Base-by-base conservation (phyloP, 2,888 invertebrate species). In the Callinectes sapidus region DNA sequence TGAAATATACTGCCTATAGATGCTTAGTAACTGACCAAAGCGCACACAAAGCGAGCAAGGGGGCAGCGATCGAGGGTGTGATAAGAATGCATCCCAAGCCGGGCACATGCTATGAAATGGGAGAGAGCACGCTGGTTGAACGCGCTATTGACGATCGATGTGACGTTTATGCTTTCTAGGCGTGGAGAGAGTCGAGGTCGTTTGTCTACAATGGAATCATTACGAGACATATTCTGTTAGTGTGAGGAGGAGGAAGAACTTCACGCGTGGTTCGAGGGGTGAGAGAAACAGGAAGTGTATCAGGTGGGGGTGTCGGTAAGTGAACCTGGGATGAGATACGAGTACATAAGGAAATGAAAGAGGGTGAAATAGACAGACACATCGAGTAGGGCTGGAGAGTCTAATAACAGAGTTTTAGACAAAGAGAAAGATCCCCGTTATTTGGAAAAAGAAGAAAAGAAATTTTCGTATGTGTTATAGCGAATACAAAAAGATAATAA, bases 151-250 rank as follows among this genome's bases (percentile, higher is more conserved):
- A 71, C n/a, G 71, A 71, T 71, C 71, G 71, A n/a, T 28, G 10
- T 71, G 71, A 71, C 71, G 28, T 71, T 71, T 71, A 71, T 71
- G 71, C 71, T 71, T 71, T 71, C 71, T 28, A 71, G 71, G 71
- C 28, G 71, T 18, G 23, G 71, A 71, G n/a, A 71, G 71, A 28
- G 71, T 71, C 71, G 71, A 28, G 28, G n/a, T n/a, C 28, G 28
- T 71, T 71, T 28, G 71, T 71, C 71, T 28, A n/a, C 28, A 1
- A 28, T 0, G 71, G 71, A 6, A 71, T 71, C 28, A 71, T 71
- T 71, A 71, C 71, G 10, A 71, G 28, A 71, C 71, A 71, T 23
- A 71, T 71, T 28, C 28, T 28, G 28, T 6, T 28, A 71, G 71
- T 23, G 18, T 61, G 28, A 71, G 71, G 71, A 28, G 8, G 0